These are phyloP conservation scores for Megaustenia siamemsis DNA, from an alignment of 2,888 invertebrate genomes.

Conservation along the genomic window DNA sequence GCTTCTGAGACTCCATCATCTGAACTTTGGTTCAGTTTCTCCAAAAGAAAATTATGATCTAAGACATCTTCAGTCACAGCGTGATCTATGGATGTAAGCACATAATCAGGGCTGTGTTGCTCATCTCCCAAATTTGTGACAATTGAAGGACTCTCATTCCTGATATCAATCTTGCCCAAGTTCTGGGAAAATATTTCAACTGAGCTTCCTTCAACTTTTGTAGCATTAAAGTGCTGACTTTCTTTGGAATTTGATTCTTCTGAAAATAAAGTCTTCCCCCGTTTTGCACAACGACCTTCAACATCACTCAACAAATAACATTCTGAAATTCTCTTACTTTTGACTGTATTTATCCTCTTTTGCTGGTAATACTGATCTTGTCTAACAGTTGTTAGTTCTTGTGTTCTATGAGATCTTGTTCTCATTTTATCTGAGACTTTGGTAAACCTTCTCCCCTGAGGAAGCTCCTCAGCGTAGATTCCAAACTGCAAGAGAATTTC, in stretches of 20 bases:
- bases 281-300: constrained; percentile 2
- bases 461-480: constrained; percentile 15
- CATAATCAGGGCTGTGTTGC: not conserved
- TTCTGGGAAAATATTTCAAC: not conserved
- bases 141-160: not conserved
- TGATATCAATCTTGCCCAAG: not conserved
- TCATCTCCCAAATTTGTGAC: not conserved
- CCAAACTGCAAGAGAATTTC: constrained; percentile 59
- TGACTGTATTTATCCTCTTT: not conserved
- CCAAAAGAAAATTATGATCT: not conserved
- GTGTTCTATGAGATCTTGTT: constrained; percentile 7
- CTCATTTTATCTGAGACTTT: not conserved
- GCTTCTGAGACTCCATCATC: not conserved
- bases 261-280: not conserved
- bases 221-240: not conserved
- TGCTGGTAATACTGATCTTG: not conserved
- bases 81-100: not conserved
- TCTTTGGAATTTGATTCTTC: not conserved
- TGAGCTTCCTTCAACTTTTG: not conserved
- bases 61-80: not conserved
- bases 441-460: constrained; percentile 20
- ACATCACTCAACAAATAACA: not conserved
- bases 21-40: not conserved
- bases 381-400: not conserved
- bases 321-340: constrained; percentile 5